phyloP scores from a whole-genome alignment of 1,140 invertebrate genomes.

The Anadara kagoshimensis region DNA sequence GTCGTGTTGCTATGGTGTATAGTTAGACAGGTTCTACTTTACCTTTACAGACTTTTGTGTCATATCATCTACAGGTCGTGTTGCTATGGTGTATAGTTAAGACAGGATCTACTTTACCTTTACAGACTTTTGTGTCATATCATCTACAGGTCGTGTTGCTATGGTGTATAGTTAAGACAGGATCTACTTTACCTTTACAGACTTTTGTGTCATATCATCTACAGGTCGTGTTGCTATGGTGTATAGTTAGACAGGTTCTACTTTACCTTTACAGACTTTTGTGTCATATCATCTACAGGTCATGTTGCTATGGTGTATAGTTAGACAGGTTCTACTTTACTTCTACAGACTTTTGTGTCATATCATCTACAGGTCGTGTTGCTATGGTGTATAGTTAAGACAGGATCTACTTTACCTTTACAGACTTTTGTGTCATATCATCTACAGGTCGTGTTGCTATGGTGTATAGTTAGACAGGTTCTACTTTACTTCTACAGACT shows the following conservation, averaged over 20 bases:
- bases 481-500: slow-evolving; percentile 1
- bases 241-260: too few species aligned
- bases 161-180: not conserved
- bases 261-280: slow-evolving; percentile 10
- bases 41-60: slow-evolving; percentile 18
- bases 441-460: slow-evolving; percentile 35
- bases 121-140: slow-evolving; percentile 27
- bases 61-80: slow-evolving; percentile 33
- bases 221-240: slow-evolving; percentile 34
- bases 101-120: not conserved
- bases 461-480: too few species aligned
- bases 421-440: slow-evolving; percentile 26
- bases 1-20: slow-evolving; percentile 24
- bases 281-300: slow-evolving; percentile 36
- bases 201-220: slow-evolving; percentile 27
- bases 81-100: slow-evolving; percentile 12
- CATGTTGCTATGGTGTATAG: slow-evolving; percentile 17
- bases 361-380: slow-evolving; percentile 28
- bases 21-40: too few species aligned
- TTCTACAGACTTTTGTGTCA: slow-evolving; percentile 24
- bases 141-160: slow-evolving; percentile 31
- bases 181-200: not conserved
- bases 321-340: not conserved
- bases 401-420: not conserved
- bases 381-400: slow-evolving; percentile 5